These are phyloP conservation scores for Drosophila percnosoma DNA, from an alignment of 2,888 invertebrate genomes.

Conservation along the genomic window DNA sequence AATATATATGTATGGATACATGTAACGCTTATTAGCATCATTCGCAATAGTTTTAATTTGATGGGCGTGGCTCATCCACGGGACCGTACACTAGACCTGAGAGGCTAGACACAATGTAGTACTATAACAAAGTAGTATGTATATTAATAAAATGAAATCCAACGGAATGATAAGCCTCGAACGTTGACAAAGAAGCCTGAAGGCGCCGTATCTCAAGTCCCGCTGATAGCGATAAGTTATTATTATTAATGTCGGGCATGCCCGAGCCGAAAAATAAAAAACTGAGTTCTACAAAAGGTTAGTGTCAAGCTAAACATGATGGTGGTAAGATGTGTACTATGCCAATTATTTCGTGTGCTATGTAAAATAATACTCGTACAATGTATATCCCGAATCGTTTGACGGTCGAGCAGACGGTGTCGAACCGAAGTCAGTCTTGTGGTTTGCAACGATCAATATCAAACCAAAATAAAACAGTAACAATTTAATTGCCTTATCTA, in stretches of 20 bases:
- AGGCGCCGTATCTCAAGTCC: slow-evolving; percentile 53
- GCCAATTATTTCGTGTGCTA: slow-evolving; percentile 6
- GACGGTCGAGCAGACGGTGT: slow-evolving; percentile 1
- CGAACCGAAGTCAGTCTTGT: slow-evolving; percentile 22
- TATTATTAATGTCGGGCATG: slow-evolving; percentile 34
- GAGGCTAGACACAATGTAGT: slow-evolving; percentile 4
- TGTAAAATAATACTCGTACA: slow-evolving; percentile 7
- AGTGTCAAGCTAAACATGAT: slow-evolving; percentile 47
- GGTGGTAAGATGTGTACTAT: slow-evolving; percentile 45
- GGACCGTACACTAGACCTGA: slow-evolving; percentile 5
- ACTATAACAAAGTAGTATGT: background rate
- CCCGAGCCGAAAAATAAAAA: slow-evolving; percentile 9
- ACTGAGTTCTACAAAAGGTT: slow-evolving; percentile 14
- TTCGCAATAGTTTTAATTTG: slow-evolving; percentile 23
- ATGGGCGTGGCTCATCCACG: slow-evolving; percentile 30
- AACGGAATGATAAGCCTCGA: slow-evolving; percentile 50
- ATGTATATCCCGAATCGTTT: slow-evolving; percentile 38
- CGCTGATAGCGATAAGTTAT: slow-evolving; percentile 62
- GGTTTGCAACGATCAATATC: slow-evolving; percentile 29
- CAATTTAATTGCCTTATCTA: slow-evolving; percentile 21
- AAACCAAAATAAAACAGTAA: slow-evolving; percentile 22
- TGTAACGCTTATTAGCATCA: background rate
- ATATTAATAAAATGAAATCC: slow-evolving; percentile 6
- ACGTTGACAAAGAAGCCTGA: slow-evolving; percentile 40
- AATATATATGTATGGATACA: slow-evolving; percentile 6